A percentile compares a stretch with the other conserved stretches of the same genome.
Conservation (phyloP, 2,797 vertebrate species). For the Halcyon leucocephala region DNA sequence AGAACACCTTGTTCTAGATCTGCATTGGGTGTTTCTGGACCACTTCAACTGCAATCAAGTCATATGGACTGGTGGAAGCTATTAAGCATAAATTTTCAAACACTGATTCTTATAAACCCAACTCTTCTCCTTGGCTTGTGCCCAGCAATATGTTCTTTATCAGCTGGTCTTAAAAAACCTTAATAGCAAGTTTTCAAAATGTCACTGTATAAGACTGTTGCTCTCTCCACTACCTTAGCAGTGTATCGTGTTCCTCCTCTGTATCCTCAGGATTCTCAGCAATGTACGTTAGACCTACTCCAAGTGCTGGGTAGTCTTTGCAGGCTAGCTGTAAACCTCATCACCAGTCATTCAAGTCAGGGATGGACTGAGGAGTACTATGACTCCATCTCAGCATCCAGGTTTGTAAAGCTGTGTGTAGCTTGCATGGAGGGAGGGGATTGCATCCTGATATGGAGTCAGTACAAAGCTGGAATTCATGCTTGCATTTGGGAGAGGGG, state of each 20-base stretch:
- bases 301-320: not conserved
- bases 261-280: not conserved
- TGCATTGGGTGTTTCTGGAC: not conserved
- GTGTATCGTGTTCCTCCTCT: not conserved
- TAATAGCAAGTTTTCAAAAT: not conserved
- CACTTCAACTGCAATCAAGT: not conserved
- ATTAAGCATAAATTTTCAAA: constrained; percentile 2
- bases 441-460: not conserved
- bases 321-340: not conserved
- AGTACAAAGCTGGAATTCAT: not conserved
- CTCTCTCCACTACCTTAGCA: not conserved
- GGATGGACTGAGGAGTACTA: not conserved
- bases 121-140: constrained; percentile 18
- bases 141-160: constrained; percentile 24
- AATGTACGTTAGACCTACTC: not conserved
- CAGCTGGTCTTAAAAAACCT: not conserved
- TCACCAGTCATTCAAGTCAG: not conserved
- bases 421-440: not conserved
- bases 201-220: not conserved
- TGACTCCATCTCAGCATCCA: not conserved
- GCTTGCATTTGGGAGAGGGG: not conserved
- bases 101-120: constrained; percentile 51
- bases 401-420: not conserved
- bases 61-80: not conserved
- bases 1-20: not conserved